phyloP scores from a whole-genome alignment of 2,888 invertebrate species.

The Heliothis peltigera region DNA sequence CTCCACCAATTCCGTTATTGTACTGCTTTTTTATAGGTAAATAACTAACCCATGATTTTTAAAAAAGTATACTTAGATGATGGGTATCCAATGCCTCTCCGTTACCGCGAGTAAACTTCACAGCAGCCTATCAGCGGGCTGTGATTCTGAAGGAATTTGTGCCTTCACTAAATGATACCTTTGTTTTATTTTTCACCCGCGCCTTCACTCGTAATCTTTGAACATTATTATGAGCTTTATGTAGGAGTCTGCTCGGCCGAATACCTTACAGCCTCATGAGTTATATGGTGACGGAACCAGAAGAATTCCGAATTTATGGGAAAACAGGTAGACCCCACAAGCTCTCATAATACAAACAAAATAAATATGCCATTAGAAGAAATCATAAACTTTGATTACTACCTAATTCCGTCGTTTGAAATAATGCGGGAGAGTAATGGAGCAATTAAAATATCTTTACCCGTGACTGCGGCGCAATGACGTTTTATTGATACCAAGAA shows the following conservation, averaged over 20 bases:
- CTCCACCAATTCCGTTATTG: too few species aligned
- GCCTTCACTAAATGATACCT: slow-evolving; percentile 80
- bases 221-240: slow-evolving; percentile 79
- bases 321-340: slow-evolving; percentile 5
- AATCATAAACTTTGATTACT: slow-evolving; percentile 31
- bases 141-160: slow-evolving; percentile 80
- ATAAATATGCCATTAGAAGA: slow-evolving; percentile 12
- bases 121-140: slow-evolving; percentile 74
- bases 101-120: slow-evolving; percentile 64
- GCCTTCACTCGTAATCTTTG: slow-evolving; percentile 77
- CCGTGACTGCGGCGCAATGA: slow-evolving; percentile 12
- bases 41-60: too few species aligned
- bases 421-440: slow-evolving; percentile 30
- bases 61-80: too few species aligned
- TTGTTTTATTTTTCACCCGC: slow-evolving; percentile 77
- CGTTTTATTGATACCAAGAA: slow-evolving; percentile 34
- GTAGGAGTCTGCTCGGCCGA: slow-evolving; percentile 63
- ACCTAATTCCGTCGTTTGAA: slow-evolving; percentile 32
- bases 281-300: slow-evolving; percentile 50
- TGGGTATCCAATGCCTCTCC: slow-evolving; percentile 45
- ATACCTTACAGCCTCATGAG: slow-evolving; percentile 53
- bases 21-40: too few species aligned
- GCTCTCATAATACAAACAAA: not conserved
- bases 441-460: slow-evolving; percentile 45
- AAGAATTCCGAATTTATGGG: slow-evolving; percentile 19